phyloP scores from a whole-genome alignment of 2,888 invertebrate genomes.

The Trichogramma evanescens region DNA sequence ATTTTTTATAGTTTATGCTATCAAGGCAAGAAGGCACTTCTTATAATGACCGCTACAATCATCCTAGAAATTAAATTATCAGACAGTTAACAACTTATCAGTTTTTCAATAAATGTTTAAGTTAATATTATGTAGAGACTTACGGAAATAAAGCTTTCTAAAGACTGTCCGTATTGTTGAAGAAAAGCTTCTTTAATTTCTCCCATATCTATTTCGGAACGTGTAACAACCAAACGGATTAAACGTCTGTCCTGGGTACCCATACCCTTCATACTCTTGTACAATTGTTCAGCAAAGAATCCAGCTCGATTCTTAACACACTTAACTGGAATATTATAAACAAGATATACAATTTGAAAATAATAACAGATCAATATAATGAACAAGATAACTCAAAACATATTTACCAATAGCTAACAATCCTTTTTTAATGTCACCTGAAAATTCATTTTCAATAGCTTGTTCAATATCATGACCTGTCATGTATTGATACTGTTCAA shows the following conservation, averaged over 20 bases:
- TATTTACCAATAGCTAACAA: slow-evolving; percentile 64
- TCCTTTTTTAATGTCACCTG: slow-evolving; percentile 74
- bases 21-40: slow-evolving; percentile 68
- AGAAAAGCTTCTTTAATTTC: slow-evolving; percentile 77
- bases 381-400: background rate
- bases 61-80: slow-evolving; percentile 54
- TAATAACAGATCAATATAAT: background rate
- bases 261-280: slow-evolving; percentile 82
- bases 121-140: slow-evolving; percentile 26
- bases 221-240: slow-evolving; percentile 76
- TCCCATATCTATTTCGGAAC: slow-evolving; percentile 77
- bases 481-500: slow-evolving; percentile 66
- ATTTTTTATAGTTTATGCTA: slow-evolving; percentile 37
- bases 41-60: slow-evolving; percentile 85
- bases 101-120: slow-evolving; percentile 8
- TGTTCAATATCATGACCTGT: slow-evolving; percentile 75
- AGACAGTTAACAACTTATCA: slow-evolving; percentile 9
- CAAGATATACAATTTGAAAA: slow-evolving; percentile 1
- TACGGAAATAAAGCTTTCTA: slow-evolving; percentile 76
- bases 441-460: slow-evolving; percentile 77
- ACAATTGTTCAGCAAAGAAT: slow-evolving; percentile 80
- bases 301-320: slow-evolving; percentile 71
- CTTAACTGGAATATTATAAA: slow-evolving; percentile 52
- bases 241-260: slow-evolving; percentile 83
- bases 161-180: slow-evolving; percentile 64